phyloP scores from a whole-genome alignment of 2,888 invertebrate genomes.

The Calameuta filiformis region DNA sequence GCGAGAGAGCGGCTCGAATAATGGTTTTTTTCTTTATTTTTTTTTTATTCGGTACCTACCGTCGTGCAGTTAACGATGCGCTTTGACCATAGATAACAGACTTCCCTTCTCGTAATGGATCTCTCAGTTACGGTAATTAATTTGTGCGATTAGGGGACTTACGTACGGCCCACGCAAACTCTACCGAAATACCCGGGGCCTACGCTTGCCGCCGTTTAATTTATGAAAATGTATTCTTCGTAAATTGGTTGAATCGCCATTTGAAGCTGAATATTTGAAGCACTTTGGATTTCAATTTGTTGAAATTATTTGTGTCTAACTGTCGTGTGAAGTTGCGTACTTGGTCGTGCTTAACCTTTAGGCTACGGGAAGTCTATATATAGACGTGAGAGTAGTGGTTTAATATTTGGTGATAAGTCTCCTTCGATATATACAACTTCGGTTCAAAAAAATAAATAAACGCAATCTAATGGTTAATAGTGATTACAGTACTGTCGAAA shows the following conservation, averaged over 20 bases:
- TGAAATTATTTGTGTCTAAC: not conserved
- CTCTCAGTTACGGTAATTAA: slow-evolving; percentile 51
- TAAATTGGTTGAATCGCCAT: slow-evolving; percentile 21
- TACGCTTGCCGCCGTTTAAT: slow-evolving; percentile 26
- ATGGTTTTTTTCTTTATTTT: not conserved
- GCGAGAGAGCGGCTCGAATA: not conserved
- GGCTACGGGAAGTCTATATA: too few species aligned
- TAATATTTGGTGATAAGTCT: too few species aligned
- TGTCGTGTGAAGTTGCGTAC: not conserved
- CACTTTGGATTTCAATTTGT: not conserved
- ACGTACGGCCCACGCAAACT: slow-evolving; percentile 15
- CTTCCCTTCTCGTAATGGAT: slow-evolving; percentile 39
- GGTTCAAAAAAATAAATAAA: too few species aligned
- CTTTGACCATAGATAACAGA: not conserved
- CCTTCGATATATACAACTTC: too few species aligned
- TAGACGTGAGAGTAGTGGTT: too few species aligned
- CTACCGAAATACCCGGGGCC: slow-evolving; percentile 15
- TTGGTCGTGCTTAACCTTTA: not conserved
- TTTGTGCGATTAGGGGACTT: slow-evolving; percentile 34
- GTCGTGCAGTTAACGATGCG: not conserved
- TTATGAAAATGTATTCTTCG: slow-evolving; percentile 48
- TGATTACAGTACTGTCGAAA: not conserved
- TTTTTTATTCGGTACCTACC: not conserved
- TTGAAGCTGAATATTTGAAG: not conserved
- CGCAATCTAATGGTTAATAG: not conserved